Base-by-base conservation (phyloP, 1,140 invertebrate species). In the Anagrus nilaparvatae region DNA sequence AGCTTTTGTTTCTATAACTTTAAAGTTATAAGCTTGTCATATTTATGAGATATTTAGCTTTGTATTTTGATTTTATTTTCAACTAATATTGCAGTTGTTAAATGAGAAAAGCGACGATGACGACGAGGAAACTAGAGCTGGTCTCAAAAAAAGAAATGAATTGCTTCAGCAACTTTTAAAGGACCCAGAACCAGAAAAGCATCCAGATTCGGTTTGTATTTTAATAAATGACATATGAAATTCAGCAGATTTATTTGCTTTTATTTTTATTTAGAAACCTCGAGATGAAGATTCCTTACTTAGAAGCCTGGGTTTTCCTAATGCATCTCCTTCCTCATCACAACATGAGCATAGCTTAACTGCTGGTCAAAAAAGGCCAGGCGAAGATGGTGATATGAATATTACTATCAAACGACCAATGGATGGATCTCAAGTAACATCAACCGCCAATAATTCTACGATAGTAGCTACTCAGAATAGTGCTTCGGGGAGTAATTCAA, bases 51-150 rank as follows among this genome's bases (percentile, higher is more conserved):
- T 38, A 25, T 5, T 16, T 37, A 6, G 10, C 20, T 29, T 38
- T 17, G 9, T 44, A 20, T 29, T 4, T 28, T 18, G 3, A 8
- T n/a, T 31, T 14, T 30, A 31, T 31, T 33, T 4, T 23, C 13
- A 14, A 7, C 9, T 4, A 35, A 5, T 39, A 50, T 72, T 69
- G 16, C 60, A 91, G 84, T 74, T 92, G 56, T 67, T 93, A 19
- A 90, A 89, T 56, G 83, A 86, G 41, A 85, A 82, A 62, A 82
- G 77, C 34, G 84, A 90, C 47, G 83, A 87, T 48, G 84, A 87
- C 49, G 76, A 78, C 47, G 66, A 79, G 25, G 77, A 81, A 53
- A 65, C 71, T 40, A 64, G 73, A 49, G 68, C 61, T 21, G 72
- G 71, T 35, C 55, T 74, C 20, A 78, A 79, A 44, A 74, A 75